These are phyloP conservation scores for Vidua macroura DNA, from an alignment of 2,113 vertebrate species.

Conservation along the genomic window DNA sequence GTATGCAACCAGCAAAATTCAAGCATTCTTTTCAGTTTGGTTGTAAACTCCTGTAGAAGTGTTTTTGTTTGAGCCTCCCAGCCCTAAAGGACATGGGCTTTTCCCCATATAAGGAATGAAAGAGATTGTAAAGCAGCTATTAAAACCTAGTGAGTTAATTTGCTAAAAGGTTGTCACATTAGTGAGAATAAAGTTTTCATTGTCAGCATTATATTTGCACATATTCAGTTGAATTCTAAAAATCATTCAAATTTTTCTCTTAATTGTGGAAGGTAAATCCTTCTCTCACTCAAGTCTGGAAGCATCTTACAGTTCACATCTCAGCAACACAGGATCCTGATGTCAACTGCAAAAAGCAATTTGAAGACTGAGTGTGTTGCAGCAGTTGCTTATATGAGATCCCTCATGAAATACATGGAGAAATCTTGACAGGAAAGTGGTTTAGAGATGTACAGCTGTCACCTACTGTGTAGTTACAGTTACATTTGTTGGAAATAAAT, in stretches of 20 bases:
- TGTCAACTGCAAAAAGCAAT: background rate
- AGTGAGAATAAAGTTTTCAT: background rate
- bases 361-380: background rate
- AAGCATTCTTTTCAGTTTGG: background rate
- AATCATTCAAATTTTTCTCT: background rate
- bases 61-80: background rate
- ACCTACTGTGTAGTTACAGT: background rate
- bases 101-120: slow-evolving; percentile 17
- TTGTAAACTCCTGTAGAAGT: slow-evolving; percentile 13
- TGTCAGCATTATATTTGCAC: background rate
- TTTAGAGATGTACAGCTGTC: background rate
- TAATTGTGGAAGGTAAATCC: background rate
- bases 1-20: background rate
- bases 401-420: rapidly evolving
- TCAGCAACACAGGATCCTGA: background rate
- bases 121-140: background rate
- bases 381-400: background rate
- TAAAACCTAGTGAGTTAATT: background rate
- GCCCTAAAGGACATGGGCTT: background rate
- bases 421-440: background rate
- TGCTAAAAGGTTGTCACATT: background rate
- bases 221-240: background rate
- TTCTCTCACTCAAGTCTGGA: background rate
- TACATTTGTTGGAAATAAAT: background rate
- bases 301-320: background rate